Conservation (phyloP, 2,888 invertebrate species). For the Sialis lutaria region DNA sequence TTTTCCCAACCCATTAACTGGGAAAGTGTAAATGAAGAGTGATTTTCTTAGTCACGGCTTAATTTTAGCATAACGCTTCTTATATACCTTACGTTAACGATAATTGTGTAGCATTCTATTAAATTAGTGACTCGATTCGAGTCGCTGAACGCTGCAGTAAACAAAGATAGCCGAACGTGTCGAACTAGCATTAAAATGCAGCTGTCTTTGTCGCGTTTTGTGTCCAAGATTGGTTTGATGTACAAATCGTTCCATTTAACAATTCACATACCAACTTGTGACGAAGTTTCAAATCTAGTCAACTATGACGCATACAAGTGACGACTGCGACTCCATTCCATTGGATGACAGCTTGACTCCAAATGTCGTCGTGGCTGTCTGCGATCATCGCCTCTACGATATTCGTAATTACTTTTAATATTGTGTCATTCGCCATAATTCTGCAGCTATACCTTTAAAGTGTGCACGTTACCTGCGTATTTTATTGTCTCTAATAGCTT, state of each 20-base stretch:
- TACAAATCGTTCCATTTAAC: background rate
- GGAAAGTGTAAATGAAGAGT: background rate
- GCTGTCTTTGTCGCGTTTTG: background rate
- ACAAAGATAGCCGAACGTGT: background rate
- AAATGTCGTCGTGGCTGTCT: background rate
- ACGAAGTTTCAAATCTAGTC: constrained; percentile 2
- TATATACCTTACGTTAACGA: constrained; percentile 1
- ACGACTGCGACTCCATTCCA: background rate
- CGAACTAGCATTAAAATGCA: background rate
- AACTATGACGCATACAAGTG: constrained; percentile 1
- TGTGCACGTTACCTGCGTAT: no score
- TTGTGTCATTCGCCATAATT: no score
- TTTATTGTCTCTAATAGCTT: no score
- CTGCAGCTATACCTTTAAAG: no score
- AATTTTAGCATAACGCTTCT: constrained; percentile 1
- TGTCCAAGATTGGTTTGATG: no score
- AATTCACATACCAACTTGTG: background rate
- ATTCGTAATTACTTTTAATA: no score
- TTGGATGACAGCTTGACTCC: background rate
- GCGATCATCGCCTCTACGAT: background rate
- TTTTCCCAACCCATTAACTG: background rate
- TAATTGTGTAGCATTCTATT: constrained; percentile 2
- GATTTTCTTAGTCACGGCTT: background rate
- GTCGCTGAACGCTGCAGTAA: background rate
- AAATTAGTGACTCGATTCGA: background rate